Conservation (phyloP, 2,113 vertebrate species). For the Rhombomys opimus region DNA sequence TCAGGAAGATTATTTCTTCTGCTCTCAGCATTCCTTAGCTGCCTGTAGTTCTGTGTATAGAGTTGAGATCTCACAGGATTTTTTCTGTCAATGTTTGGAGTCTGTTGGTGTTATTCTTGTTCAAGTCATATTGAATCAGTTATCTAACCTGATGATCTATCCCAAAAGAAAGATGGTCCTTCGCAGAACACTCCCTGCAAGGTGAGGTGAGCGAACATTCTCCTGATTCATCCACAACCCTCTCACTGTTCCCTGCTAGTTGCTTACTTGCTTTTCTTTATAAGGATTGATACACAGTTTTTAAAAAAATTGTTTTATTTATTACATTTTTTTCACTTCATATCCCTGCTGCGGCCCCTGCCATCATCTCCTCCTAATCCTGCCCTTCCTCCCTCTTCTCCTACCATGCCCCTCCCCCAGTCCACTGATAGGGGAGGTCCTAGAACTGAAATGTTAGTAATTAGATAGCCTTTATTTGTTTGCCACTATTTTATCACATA, state of each 20-base stretch:
- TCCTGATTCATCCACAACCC: rapidly evolving
- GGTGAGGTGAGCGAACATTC: rapidly evolving
- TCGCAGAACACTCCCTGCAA: neutral
- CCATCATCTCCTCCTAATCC: too few species aligned
- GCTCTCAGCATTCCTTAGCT: neutral
- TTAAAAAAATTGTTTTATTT: neutral
- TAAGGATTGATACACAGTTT: neutral
- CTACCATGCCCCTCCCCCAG: too few species aligned
- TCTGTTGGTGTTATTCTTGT: neutral
- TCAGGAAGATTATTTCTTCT: neutral
- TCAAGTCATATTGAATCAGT: neutral
- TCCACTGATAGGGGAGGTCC: too few species aligned
- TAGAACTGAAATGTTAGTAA: neutral
- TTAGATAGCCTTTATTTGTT: neutral
- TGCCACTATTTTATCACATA: neutral
- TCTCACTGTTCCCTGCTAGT: neutral
- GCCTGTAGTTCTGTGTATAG: neutral
- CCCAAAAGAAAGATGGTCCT: neutral
- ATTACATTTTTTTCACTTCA: too few species aligned
- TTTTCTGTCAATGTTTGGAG: neutral
- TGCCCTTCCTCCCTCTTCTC: too few species aligned
- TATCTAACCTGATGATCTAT: neutral
- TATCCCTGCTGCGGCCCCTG: too few species aligned
- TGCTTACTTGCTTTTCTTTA: neutral
- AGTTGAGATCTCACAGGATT: neutral